Evolutionary conservation across 2,113 vertebrate species (phyloP).

Genomic region (Excalfactoria chinensis): DNA sequence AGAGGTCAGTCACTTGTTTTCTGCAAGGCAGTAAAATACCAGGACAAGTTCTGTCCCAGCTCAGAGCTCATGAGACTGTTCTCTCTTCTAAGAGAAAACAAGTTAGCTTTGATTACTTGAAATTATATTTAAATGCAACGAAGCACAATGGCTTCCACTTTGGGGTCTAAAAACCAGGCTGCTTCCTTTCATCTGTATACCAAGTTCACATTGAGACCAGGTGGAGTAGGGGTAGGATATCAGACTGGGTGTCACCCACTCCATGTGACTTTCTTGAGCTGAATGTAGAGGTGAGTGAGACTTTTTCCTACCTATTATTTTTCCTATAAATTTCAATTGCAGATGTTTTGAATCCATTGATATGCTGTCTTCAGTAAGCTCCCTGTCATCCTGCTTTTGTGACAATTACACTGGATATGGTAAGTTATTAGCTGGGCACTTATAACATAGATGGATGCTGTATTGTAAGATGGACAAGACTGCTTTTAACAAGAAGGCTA

Average conservation of each 20-base stretch:
- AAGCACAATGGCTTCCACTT: background rate
- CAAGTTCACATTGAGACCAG: rapidly evolving
- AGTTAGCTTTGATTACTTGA: background rate
- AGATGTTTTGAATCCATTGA: background rate
- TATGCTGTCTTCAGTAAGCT: rapidly evolving
- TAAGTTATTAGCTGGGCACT: background rate
- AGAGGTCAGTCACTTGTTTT: background rate
- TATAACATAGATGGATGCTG: background rate
- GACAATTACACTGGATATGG: background rate
- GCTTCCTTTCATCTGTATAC: background rate
- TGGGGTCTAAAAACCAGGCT: background rate
- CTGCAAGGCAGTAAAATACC: background rate
- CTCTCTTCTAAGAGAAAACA: background rate
- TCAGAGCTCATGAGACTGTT: background rate
- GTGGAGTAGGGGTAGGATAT: background rate
- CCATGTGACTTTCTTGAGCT: rapidly evolving
- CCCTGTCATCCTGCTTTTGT: background rate
- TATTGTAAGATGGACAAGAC: background rate
- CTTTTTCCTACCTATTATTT: background rate
- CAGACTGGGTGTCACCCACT: background rate
- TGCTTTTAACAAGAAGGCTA: background rate
- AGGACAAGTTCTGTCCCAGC: background rate
- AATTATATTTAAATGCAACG: background rate
- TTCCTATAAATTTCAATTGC: background rate
- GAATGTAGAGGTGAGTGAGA: background rate